Evolutionary conservation across 2,888 invertebrate genomes (phyloP).

Genomic region (Ochropleura plecta): DNA sequence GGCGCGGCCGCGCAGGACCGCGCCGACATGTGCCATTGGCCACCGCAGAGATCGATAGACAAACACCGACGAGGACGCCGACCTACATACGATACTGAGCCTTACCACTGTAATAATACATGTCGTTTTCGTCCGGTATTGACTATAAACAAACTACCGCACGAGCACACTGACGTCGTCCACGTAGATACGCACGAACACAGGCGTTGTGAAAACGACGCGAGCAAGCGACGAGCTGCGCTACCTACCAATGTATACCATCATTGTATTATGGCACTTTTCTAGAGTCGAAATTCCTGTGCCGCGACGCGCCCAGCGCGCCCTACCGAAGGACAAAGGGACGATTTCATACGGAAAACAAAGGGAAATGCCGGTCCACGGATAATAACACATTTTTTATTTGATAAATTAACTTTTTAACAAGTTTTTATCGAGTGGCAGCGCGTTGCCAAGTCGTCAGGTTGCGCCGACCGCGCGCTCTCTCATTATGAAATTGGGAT

Average conservation of each 20-base stretch:
- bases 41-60: slow-evolving; percentile 92
- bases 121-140: slow-evolving; percentile 80
- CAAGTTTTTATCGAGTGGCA: slow-evolving; percentile 75
- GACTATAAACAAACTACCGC: slow-evolving; percentile 91
- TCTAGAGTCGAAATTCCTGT: slow-evolving; percentile 89
- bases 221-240: slow-evolving; percentile 83
- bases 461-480: slow-evolving; percentile 79
- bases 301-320: slow-evolving; percentile 85
- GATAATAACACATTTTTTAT: slow-evolving; percentile 79
- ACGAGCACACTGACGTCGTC: slow-evolving; percentile 85
- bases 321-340: slow-evolving; percentile 88
- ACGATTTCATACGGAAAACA: slow-evolving; percentile 88
- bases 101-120: slow-evolving; percentile 80
- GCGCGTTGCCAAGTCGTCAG: slow-evolving; percentile 85
- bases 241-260: slow-evolving; percentile 85
- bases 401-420: slow-evolving; percentile 77
- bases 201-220: slow-evolving; percentile 85
- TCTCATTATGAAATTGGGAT: slow-evolving; percentile 83
- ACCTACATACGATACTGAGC: slow-evolving; percentile 86
- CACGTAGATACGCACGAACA: slow-evolving; percentile 84
- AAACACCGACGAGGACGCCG: slow-evolving; percentile 90
- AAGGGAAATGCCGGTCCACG: slow-evolving; percentile 86
- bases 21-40: slow-evolving; percentile 92
- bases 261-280: slow-evolving; percentile 87
- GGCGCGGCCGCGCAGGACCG: slow-evolving; percentile 89